These are phyloP conservation scores for Drosophila mauritiana DNA, from an alignment of 1,140 invertebrate genomes.

Conservation along the genomic window DNA sequence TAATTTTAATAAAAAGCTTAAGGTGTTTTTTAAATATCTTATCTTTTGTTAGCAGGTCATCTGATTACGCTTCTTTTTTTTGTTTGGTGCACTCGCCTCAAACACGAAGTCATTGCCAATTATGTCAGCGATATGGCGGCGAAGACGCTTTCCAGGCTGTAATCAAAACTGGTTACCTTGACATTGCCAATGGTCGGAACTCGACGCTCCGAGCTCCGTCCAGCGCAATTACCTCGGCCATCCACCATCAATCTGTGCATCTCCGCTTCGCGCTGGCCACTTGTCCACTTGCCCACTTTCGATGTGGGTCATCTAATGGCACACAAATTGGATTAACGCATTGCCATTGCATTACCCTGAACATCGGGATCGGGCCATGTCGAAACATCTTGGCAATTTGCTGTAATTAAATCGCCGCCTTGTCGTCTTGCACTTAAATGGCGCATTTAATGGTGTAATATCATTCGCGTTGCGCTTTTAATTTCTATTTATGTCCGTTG, in stretches of 20 bases:
- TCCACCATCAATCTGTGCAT: conserved; percentile 19
- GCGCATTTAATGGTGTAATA: conserved; percentile 81
- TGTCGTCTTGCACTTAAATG: conserved; percentile 76
- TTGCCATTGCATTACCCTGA: conserved; percentile 31
- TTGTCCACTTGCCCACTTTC: conserved; percentile 24
- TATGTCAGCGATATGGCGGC: conserved; percentile 49
- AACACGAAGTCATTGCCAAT: conserved; percentile 48
- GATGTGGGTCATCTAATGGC: conserved; percentile 76
- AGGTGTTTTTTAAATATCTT: neutral
- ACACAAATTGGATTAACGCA: conserved; percentile 80
- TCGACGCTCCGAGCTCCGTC: conserved; percentile 7
- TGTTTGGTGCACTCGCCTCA: conserved; percentile 1
- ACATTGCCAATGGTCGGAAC: conserved; percentile 54
- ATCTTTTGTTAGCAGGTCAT: neutral
- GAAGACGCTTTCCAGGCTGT: conserved; percentile 39
- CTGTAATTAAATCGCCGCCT: conserved; percentile 72
- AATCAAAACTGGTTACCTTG: conserved; percentile 81
- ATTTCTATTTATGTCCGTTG: conserved; percentile 80
- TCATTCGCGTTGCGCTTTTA: conserved; percentile 76
- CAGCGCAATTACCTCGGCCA: conserved; percentile 47
- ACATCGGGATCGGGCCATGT: conserved; percentile 28
- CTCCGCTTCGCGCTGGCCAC: conserved; percentile 40
- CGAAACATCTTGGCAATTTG: conserved; percentile 73
- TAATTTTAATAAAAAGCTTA: no score
- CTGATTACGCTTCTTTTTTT: neutral